These are phyloP conservation scores for Heliconius aoede DNA, from an alignment of 2,888 invertebrate species.

Conservation along the genomic window DNA sequence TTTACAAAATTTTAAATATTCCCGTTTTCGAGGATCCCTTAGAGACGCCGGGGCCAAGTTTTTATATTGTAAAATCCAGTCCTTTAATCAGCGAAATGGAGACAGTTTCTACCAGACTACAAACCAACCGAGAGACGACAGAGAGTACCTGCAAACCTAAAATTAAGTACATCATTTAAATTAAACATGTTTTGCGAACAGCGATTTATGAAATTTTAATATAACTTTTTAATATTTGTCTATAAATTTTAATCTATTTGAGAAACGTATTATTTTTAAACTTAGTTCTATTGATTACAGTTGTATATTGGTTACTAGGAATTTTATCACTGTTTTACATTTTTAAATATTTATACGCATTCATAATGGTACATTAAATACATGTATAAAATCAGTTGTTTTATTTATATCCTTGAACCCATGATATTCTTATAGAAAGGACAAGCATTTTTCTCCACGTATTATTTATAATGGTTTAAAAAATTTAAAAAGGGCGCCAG, in stretches of 20 bases:
- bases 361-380: conserved; percentile 83
- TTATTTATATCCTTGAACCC: conserved; percentile 58
- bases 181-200: conserved; percentile 26
- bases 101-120: conserved; percentile 34
- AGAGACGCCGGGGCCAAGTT: conserved; percentile 78
- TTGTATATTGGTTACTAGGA: conserved; percentile 81
- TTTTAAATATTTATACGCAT: conserved; percentile 85
- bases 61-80: conserved; percentile 62
- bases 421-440: background rate
- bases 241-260: conserved; percentile 37
- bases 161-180: conserved; percentile 32
- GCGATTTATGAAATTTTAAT: conserved; percentile 35
- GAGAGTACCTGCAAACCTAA: conserved; percentile 73
- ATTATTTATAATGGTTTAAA: too few relatives aligned
- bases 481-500: too few relatives aligned
- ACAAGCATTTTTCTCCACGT: background rate
- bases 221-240: conserved; percentile 42
- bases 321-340: conserved; percentile 85
- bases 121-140: conserved; percentile 43
- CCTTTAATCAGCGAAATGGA: conserved; percentile 37
- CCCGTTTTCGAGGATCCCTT: conserved; percentile 77
- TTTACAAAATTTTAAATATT: conserved; percentile 72
- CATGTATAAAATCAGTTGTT: conserved; percentile 76
- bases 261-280: conserved; percentile 60
- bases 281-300: conserved; percentile 74